Base-by-base conservation (phyloP, 64 coral and sea anemone species). In the Actinia tenebrosa region DNA sequence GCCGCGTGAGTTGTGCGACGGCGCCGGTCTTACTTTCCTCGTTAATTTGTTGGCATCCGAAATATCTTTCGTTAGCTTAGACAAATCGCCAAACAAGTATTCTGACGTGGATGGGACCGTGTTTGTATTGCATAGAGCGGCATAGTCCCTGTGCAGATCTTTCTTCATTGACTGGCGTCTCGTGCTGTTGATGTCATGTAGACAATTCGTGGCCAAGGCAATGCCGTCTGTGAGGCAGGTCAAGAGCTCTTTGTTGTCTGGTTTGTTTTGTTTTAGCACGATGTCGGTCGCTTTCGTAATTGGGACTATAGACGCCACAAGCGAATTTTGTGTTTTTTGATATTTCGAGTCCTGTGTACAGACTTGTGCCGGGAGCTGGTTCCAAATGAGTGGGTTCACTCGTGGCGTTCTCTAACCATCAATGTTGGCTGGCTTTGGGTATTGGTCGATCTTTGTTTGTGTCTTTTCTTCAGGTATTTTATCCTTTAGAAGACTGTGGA, bases 21-120 rank as follows among this genome's bases (percentile, higher is more conserved):
- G 53, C 71, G 79, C 46, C 64, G 88, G 45, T 84, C 88, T 68
- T 84, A 82, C 81, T 89, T 58, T 61, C 64, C 84, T 53, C 52
- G 80, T 42, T 26, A 89, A 63, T 85, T 87, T 86, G 78, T 87
- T 91, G 26, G 89, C 84, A 82, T 91, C 85, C 15, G 84, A 79
- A 23, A 91, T 91, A 69, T 91, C 89, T 86, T 91, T 91, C 18
- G 84, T 87, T 56, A 86, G 50, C 84, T 91, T 91, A 43, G 89
- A 91, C 56, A 91, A 53, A 56, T 91, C 89, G 16, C 84, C 84
- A 91, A 91, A 91, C 64, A 87, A 44, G 77, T 81, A 91, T 77
- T 91, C 89, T 86, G 89, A 91, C 9, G 89, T 81, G 25, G 85
- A 16, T 46, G 75, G 84, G 60, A 87, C 60, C 59, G 72, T 86